These are phyloP conservation scores for Indicator indicator DNA, from an alignment of 2,113 vertebrate species.

Conservation along the genomic window DNA sequence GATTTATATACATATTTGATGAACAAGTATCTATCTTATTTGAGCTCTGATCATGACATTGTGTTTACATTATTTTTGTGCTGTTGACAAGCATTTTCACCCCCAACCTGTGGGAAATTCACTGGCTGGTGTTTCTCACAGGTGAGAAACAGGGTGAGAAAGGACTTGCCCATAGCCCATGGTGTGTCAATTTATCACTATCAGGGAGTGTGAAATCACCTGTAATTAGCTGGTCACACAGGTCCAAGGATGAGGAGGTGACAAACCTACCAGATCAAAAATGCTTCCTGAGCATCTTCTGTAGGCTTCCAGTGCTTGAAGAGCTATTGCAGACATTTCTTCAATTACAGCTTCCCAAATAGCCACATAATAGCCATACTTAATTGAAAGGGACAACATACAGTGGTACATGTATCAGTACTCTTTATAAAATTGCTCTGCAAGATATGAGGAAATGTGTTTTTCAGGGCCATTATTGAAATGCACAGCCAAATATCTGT, in stretches of 20 bases:
- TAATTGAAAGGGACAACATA: neutral
- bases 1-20: neutral
- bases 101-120: slow-evolving; percentile 26
- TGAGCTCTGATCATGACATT: neutral
- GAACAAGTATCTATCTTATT: neutral
- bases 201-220: neutral
- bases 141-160: neutral
- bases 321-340: neutral
- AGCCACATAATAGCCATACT: neutral
- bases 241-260: neutral
- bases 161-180: neutral
- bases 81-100: neutral
- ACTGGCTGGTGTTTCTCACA: slow-evolving; percentile 10
- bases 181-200: neutral
- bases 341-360: neutral
- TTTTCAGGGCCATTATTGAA: neutral
- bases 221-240: neutral
- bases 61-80: slow-evolving; percentile 6
- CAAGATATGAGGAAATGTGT: neutral
- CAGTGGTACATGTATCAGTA: neutral
- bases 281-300: neutral
- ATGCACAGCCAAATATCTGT: neutral
- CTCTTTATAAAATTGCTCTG: neutral
- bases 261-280: neutral
- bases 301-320: neutral